Conservation (phyloP, 2,888 invertebrate species). For the Adelphocoris suturalis region DNA sequence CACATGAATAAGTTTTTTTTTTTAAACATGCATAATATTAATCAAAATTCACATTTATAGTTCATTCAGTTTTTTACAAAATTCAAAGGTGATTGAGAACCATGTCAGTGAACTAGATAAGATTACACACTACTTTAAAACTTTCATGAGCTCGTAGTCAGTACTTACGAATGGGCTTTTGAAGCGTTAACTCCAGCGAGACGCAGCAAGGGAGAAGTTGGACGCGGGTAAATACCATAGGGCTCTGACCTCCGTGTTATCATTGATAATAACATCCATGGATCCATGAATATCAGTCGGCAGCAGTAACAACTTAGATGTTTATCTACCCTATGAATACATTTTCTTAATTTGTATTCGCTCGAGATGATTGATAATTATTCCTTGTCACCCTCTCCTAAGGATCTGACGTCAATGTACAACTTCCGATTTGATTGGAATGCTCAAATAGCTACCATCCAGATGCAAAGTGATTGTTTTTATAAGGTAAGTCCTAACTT, state of each 20-base stretch:
- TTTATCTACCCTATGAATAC: slow-evolving; percentile 43
- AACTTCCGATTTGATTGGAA: slow-evolving; percentile 15
- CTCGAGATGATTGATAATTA: slow-evolving; percentile 2
- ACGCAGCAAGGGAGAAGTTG: slow-evolving; percentile 6
- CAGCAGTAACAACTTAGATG: slow-evolving; percentile 46
- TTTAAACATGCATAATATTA: too few species aligned
- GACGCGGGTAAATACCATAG: neutral
- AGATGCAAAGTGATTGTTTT: neutral
- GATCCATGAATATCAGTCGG: slow-evolving; percentile 16
- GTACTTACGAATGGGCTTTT: neutral
- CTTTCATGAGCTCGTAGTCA: neutral
- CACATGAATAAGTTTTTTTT: too few species aligned
- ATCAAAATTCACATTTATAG: neutral
- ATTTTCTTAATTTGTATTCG: slow-evolving; percentile 8
- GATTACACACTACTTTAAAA: neutral
- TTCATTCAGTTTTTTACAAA: too few species aligned
- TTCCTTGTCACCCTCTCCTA: neutral
- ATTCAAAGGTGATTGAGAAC: too few species aligned
- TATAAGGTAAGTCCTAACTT: neutral
- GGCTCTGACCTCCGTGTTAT: slow-evolving; percentile 23
- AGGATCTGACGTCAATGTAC: neutral
- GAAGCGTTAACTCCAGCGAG: neutral
- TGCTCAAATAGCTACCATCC: neutral
- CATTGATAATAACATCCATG: slow-evolving; percentile 36
- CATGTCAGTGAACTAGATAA: too few species aligned